Percentiles rank a stretch among this genome's conserved stretches.
phyloP scores from a whole-genome alignment of 2,113 vertebrate genomes.

The Cynopterus brachyotis region DNA sequence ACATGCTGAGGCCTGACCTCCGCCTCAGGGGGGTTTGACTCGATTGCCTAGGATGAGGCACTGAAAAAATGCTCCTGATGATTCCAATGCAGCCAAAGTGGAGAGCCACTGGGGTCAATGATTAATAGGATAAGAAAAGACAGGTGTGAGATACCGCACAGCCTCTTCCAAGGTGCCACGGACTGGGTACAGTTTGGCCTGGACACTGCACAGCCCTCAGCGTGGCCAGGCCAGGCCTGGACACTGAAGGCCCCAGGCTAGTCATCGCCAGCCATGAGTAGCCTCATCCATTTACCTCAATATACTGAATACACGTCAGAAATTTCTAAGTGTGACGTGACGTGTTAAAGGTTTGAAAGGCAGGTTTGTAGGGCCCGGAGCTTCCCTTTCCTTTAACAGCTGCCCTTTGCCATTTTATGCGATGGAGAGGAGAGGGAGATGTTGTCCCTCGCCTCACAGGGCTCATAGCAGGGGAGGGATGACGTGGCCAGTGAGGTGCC shows the following conservation, averaged over 20 bases:
- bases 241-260: background rate
- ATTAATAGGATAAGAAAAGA: background rate
- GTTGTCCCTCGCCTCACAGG: accelerated
- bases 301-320: background rate
- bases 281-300: background rate
- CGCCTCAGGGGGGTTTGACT: accelerated
- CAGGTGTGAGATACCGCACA: accelerated
- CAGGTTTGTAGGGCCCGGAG: background rate
- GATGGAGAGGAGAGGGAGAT: background rate
- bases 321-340: accelerated
- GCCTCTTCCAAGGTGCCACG: background rate
- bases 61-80: background rate
- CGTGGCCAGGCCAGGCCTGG: background rate
- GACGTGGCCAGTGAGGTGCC: background rate
- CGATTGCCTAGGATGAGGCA: accelerated
- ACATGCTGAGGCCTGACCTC: no score
- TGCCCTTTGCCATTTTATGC: background rate
- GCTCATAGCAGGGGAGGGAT: background rate
- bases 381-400: background rate
- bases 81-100: background rate
- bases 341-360: background rate
- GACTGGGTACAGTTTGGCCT: no score
- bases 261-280: accelerated
- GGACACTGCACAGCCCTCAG: no score
- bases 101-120: background rate